These are phyloP conservation scores for Achatina immaculata DNA, from an alignment of 1,140 invertebrate species.

Conservation along the genomic window DNA sequence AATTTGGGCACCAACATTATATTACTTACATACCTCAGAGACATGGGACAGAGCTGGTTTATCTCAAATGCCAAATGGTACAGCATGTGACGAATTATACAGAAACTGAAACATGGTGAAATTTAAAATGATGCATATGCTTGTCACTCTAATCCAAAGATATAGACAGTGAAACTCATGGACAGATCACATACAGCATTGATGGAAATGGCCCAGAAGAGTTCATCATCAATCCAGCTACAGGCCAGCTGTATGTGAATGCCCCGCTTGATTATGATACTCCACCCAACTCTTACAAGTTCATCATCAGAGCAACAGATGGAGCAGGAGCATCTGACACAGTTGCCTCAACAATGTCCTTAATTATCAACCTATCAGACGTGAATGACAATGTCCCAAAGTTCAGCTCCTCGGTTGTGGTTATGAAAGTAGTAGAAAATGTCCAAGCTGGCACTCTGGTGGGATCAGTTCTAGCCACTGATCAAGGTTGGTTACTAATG, in stretches of 20 bases:
- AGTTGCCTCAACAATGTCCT: conserved; percentile 36
- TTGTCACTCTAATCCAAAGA: too few relatives aligned
- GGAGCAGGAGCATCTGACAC: conserved; percentile 40
- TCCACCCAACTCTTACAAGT: conserved; percentile 40
- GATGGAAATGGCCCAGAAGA: conserved; percentile 37
- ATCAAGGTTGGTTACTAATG: conserved; percentile 45
- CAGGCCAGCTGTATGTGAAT: conserved; percentile 45
- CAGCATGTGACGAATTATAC: too few relatives aligned
- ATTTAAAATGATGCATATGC: too few relatives aligned
- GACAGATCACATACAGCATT: conserved; percentile 49
- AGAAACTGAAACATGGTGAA: too few relatives aligned
- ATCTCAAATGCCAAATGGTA: too few relatives aligned
- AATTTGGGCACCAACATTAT: too few relatives aligned
- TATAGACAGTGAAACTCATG: conserved; percentile 46
- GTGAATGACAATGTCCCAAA: conserved; percentile 55
- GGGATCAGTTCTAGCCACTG: conserved; percentile 46
- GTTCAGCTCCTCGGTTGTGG: conserved; percentile 48
- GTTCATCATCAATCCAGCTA: conserved; percentile 44
- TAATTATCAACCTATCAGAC: conserved; percentile 49
- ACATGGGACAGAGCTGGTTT: too few relatives aligned
- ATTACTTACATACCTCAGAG: too few relatives aligned
- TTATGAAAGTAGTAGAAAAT: conserved; percentile 46
- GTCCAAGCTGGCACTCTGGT: conserved; percentile 45
- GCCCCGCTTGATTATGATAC: conserved; percentile 53
- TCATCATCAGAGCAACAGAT: conserved; percentile 50